Base-by-base conservation (phyloP, 2,113 vertebrate genomes). In the Lichenostomus cassidix region DNA sequence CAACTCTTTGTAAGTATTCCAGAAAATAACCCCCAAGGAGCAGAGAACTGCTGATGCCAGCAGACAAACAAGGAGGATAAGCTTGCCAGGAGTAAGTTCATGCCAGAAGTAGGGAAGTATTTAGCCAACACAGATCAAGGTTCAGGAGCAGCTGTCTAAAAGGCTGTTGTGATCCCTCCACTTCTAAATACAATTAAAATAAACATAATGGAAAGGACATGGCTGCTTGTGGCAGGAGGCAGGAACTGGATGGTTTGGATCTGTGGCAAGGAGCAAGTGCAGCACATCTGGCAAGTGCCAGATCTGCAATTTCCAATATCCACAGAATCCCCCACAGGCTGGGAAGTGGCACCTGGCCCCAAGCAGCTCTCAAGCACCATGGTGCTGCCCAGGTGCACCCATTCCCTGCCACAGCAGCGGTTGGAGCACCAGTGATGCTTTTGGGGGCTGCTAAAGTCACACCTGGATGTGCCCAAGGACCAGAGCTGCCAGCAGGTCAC, bases 41-140 rank as follows among this genome's bases (percentile, higher is more conserved):
- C 90, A 88, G 46, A 73, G 62, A 94, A 63, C 31, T n/a, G 85
- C 92, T 95, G 92, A 50, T 83, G 92, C 79, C 82, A 93, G 44
- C 79, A 92, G 58, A 79, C 82, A 93, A 94, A 93, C 50, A 62
- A 92, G 88, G 33, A 89, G 49, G 44, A 35, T 4, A 82, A 82
- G 35, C 84, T 62, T 94, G 95, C 95, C 92, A 97, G 76, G 76
- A 93, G 41, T 39, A 83, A 22, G 18, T 58, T 53, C 13, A 31
- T 0, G 39, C 92, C 83, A 80, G 20, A 80, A 80, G 33, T 0
- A 83, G 50, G 70, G 71, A 92, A 62, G 55, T 50, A 55, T 83
- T 59, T 22, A 65, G 83, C 68, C 76, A 93, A 74, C 1, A 37
- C 2, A 1, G 83, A 88, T 67, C 79, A 92, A 88, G 64, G 86